Percentiles rank a stretch among this genome's conserved stretches.
Conservation (phyloP, 53 echinoderm and acorn worm species). For the Zoroaster sp. region DNA sequence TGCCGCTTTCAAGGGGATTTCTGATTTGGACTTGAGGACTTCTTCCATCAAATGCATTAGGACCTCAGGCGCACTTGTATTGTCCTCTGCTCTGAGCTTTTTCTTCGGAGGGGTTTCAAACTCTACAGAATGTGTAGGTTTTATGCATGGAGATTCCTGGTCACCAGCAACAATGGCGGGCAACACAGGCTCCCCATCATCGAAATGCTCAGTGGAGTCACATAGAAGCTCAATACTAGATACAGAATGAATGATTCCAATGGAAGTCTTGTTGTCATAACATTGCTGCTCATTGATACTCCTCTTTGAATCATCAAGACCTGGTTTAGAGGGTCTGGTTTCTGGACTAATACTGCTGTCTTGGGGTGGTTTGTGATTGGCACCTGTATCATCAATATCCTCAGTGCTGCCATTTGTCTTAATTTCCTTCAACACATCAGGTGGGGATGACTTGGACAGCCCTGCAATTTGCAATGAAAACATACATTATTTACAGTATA, state of each 20-base stretch:
- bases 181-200: slow-evolving; percentile 10
- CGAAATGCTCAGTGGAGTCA: neutral
- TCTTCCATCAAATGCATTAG: neutral
- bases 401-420: neutral
- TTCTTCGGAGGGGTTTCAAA: neutral
- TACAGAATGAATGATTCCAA: neutral
- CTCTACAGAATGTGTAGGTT: neutral
- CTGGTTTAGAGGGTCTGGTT: neutral
- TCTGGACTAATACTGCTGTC: neutral
- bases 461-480: neutral
- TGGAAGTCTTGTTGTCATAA: neutral
- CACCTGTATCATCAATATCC: neutral
- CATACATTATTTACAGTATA: no score
- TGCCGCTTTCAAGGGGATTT: slow-evolving; percentile 30
- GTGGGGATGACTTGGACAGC: neutral
- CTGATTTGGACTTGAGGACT: neutral
- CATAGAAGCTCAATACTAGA: slow-evolving; percentile 29
- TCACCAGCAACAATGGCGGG: neutral
- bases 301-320: neutral
- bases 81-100: neutral
- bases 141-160: neutral
- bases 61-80: neutral
- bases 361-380: neutral
- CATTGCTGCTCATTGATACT: neutral
- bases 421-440: slow-evolving; percentile 27